These are phyloP conservation scores for Blomia tropicalis DNA, from an alignment of 2,888 invertebrate genomes.

Conservation along the genomic window DNA sequence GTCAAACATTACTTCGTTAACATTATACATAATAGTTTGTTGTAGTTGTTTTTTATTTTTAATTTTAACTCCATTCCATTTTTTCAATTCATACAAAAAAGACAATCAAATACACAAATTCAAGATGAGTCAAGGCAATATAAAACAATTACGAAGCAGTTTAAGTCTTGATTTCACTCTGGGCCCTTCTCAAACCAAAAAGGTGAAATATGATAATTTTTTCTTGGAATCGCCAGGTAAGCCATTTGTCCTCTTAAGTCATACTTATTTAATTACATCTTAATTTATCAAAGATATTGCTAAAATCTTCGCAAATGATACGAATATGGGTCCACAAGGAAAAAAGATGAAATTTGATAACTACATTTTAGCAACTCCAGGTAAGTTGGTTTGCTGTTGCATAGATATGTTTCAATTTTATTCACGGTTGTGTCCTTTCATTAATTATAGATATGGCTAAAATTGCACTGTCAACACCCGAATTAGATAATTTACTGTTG, in stretches of 20 bases:
- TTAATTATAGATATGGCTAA: conserved; percentile 7
- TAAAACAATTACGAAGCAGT: conserved; percentile 1
- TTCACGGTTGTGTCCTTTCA: not conserved
- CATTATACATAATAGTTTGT: not conserved
- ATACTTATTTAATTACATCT: not conserved
- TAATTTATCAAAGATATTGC: not conserved
- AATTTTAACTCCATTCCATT: not conserved
- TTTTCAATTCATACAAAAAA: not conserved
- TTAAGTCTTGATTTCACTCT: conserved; percentile 2
- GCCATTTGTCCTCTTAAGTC: not conserved
- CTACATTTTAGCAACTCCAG: conserved; percentile 9
- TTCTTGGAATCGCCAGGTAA: conserved; percentile 3
- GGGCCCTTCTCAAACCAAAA: not conserved
- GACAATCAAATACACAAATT: too few relatives aligned
- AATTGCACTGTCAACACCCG: conserved; percentile 12
- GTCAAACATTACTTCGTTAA: not conserved
- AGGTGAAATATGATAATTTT: not conserved
- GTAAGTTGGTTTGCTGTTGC: not conserved
- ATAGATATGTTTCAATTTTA: not conserved
- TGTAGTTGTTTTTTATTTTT: not conserved
- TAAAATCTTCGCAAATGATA: not conserved
- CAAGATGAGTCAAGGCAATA: conserved; percentile 3
- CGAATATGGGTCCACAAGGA: not conserved
- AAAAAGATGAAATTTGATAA: conserved; percentile 2
- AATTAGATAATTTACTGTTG: conserved; percentile 42